These are phyloP conservation scores for Orthonevra nobilis DNA, from an alignment of 2,888 invertebrate genomes.

Conservation along the genomic window DNA sequence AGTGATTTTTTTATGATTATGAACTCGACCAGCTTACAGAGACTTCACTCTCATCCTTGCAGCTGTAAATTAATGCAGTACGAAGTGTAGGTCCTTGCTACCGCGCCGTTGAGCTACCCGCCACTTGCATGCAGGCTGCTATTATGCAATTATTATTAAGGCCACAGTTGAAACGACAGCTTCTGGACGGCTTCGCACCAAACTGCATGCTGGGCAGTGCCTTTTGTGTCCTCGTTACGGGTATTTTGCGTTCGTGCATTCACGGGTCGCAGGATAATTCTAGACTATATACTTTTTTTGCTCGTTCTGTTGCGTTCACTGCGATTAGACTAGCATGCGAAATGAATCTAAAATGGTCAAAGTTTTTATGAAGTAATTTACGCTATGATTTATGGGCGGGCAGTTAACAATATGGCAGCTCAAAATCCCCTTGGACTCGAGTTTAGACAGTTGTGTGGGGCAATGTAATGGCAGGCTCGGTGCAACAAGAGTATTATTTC, in stretches of 20 bases:
- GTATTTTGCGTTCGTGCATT: conserved; percentile 54
- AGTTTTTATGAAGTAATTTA: conserved; percentile 73
- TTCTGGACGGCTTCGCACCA: conserved; percentile 21
- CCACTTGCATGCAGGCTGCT: conserved; percentile 38
- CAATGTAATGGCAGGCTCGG: conserved; percentile 24
- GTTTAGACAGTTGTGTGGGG: conserved; percentile 1
- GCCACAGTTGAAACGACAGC: conserved; percentile 54
- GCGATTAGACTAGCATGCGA: conserved; percentile 58
- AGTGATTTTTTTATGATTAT: conserved; percentile 42
- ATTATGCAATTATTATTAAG: conserved; percentile 66
- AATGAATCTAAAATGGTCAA: conserved; percentile 61
- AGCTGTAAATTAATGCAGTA: conserved; percentile 15
- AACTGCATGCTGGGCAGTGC: conserved; percentile 15
- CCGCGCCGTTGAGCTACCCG: neutral
- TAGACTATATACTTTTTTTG: conserved; percentile 14
- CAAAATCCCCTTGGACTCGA: no score
- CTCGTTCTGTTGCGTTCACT: conserved; percentile 50
- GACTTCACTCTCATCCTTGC: neutral
- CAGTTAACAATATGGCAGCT: conserved; percentile 40
- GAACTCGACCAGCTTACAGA: conserved; percentile 46
- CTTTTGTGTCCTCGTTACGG: conserved; percentile 62
- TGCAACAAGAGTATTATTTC: conserved; percentile 30
- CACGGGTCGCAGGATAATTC: conserved; percentile 54
- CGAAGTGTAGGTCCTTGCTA: conserved; percentile 1
- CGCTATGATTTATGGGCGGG: conserved; percentile 73